A percentile compares a stretch with the other conserved stretches of the same genome.
phyloP scores from a whole-genome alignment of 2,113 vertebrate genomes.

The Tachuris rubrigastra region DNA sequence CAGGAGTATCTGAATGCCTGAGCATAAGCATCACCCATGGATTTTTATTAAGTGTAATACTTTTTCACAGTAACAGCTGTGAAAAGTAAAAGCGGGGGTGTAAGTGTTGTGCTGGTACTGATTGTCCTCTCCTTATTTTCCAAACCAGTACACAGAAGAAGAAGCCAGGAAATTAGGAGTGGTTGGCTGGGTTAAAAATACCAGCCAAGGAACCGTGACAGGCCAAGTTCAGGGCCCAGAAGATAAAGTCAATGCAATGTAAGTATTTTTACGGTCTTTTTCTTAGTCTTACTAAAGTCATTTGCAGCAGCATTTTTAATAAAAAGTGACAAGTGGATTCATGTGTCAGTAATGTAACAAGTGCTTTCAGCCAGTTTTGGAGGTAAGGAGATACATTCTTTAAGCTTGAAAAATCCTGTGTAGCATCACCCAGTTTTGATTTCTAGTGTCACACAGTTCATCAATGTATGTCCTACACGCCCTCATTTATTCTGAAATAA shows the following conservation, averaged over 20 bases:
- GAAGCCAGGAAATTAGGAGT: constrained; percentile 85
- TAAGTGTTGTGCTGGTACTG: neutral
- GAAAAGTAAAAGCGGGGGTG: neutral
- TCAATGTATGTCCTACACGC: neutral
- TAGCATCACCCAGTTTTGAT: neutral
- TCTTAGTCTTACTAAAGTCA: neutral
- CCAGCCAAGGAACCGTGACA: constrained; percentile 83
- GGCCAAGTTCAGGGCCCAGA: constrained; percentile 89
- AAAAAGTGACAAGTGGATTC: neutral
- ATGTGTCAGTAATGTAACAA: neutral
- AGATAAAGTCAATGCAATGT: constrained; percentile 86
- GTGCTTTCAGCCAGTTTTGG: neutral
- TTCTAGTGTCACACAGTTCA: neutral
- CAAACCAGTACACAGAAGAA: constrained; percentile 86
- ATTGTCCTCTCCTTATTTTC: constrained; percentile 29
- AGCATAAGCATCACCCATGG: neutral
- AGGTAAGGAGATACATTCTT: neutral
- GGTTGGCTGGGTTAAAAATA: constrained; percentile 95
- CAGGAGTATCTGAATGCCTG: neutral
- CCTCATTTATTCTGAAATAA: neutral
- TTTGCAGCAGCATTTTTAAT: neutral
- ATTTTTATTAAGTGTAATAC: neutral
- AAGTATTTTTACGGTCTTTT: constrained; percentile 63
- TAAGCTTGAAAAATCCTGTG: neutral
- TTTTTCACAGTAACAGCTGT: neutral